phyloP scores from a whole-genome alignment of 2,797 vertebrate genomes.

The Lates japonicus region DNA sequence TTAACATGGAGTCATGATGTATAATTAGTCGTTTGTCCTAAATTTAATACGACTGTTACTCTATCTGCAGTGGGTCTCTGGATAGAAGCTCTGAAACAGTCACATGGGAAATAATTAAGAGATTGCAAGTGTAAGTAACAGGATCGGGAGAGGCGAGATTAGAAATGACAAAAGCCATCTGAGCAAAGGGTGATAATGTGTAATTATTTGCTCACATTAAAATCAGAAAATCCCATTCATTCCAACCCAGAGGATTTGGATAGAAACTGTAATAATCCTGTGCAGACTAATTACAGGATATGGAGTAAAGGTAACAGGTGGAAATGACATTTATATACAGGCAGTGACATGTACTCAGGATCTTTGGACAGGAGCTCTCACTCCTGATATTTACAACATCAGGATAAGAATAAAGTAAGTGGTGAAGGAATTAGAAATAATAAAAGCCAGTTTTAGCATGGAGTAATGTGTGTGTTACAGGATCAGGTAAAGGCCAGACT shows the following conservation, averaged over 20 bases:
- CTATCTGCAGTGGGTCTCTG: no score
- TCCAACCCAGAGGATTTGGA: not conserved
- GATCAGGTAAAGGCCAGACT: not conserved
- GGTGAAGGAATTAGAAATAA: not conserved
- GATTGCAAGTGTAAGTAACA: not conserved
- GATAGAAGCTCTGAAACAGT: no score
- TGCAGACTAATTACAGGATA: no score
- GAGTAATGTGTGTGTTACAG: not conserved
- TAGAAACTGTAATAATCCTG: not conserved
- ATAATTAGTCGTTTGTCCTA: no score
- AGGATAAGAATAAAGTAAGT: no score
- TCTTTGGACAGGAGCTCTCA: not conserved
- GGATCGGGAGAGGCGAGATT: not conserved
- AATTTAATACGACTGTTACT: no score
- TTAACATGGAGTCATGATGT: no score
- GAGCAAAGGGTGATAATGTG: not conserved
- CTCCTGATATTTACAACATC: not conserved
- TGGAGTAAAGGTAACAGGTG: no score
- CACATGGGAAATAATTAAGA: constrained; percentile 8
- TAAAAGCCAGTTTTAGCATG: not conserved
- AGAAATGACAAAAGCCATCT: not conserved
- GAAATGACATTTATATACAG: no score
- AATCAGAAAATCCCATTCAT: no score
- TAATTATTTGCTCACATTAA: not conserved
- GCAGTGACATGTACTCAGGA: not conserved